These are phyloP conservation scores for Epinephelus moara DNA, from an alignment of 2,113 vertebrate genomes.

Conservation along the genomic window DNA sequence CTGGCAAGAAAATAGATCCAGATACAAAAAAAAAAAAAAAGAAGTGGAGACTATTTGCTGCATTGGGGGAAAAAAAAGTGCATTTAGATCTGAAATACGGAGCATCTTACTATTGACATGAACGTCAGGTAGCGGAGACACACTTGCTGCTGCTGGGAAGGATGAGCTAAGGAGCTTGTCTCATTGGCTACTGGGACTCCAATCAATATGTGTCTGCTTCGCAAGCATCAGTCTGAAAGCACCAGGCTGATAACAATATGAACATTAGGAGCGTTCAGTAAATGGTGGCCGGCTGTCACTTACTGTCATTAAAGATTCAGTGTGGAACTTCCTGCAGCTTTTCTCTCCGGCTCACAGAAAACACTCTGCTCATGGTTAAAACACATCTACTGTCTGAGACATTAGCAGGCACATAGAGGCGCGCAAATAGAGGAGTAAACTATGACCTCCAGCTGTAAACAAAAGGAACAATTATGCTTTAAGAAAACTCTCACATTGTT, in stretches of 20 bases:
- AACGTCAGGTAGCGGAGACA: constrained; percentile 85
- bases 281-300: constrained; percentile 18
- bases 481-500: not conserved
- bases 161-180: constrained; percentile 69
- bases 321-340: not conserved
- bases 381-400: not conserved
- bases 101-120: constrained; percentile 53
- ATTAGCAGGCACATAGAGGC: not conserved
- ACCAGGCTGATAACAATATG: constrained; percentile 42
- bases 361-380: not conserved
- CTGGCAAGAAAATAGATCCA: constrained; percentile 19
- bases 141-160: constrained; percentile 73
- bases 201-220: constrained; percentile 59
- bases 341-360: not conserved
- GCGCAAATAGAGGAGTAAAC: not conserved
- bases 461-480: not conserved
- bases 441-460: not conserved
- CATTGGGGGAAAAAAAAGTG: constrained; percentile 71
- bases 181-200: constrained; percentile 62
- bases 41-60: constrained; percentile 70
- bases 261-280: constrained; percentile 26
- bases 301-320: constrained; percentile 20
- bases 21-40: not conserved
- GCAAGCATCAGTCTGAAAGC: constrained; percentile 43
- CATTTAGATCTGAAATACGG: constrained; percentile 84